Conservation (phyloP, 2,113 vertebrate genomes). For the Argyrosomus japonicus region DNA sequence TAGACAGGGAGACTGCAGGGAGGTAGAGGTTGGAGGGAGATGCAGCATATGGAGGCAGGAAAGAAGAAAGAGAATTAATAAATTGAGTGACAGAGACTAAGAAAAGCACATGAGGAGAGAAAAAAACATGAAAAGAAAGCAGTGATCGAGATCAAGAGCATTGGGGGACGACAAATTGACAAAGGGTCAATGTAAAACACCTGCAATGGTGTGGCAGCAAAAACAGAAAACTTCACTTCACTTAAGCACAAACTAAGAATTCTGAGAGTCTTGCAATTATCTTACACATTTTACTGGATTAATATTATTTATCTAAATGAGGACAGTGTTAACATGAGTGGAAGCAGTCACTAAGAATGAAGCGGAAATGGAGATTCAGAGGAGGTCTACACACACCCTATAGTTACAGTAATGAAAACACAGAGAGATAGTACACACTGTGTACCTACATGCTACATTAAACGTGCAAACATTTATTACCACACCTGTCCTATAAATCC, state of each 20-base stretch:
- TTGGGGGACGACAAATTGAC: not conserved
- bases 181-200: not conserved
- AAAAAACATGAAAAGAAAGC: constrained; percentile 12
- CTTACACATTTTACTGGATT: not conserved
- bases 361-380: not conserved
- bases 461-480: constrained; percentile 10
- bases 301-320: not conserved
- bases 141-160: not conserved
- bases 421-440: not conserved
- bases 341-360: not conserved
- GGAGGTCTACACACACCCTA: constrained; percentile 1
- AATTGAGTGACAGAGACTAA: constrained; percentile 23
- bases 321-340: not conserved
- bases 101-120: not conserved
- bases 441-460: not conserved
- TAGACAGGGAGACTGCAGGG: constrained; percentile 86
- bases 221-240: not conserved
- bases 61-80: constrained; percentile 41
- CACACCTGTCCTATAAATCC: not conserved
- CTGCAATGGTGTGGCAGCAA: not conserved
- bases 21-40: not conserved
- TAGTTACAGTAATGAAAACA: constrained; percentile 6
- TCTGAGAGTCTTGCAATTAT: not conserved
- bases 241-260: not conserved
- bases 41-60: constrained; percentile 4